Percentiles rank a stretch among this genome's conserved stretches.
These are phyloP conservation scores for Euborellia annulipes DNA, from an alignment of 1,140 invertebrate species.

Conservation along the genomic window DNA sequence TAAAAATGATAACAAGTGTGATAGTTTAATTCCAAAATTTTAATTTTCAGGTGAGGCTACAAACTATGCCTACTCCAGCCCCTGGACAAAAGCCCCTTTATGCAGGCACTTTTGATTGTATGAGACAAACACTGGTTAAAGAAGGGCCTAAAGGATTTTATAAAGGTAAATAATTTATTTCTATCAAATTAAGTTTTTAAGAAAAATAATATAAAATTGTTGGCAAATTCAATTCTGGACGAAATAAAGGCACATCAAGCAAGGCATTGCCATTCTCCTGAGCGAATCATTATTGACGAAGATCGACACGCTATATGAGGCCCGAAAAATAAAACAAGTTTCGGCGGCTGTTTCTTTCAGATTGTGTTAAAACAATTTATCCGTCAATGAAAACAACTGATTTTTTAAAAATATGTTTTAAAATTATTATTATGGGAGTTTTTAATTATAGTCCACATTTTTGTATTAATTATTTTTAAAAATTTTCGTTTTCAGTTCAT, in stretches of 20 bases:
- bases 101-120: constrained; percentile 83
- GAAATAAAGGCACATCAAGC: neutral
- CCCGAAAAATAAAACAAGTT: too few relatives aligned
- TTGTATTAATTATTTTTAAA: too few relatives aligned
- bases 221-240: neutral
- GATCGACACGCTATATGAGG: neutral
- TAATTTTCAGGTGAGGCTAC: constrained; percentile 24
- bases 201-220: neutral
- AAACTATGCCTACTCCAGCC: constrained; percentile 48
- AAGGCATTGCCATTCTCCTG: neutral
- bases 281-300: neutral
- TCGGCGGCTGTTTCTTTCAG: too few relatives aligned
- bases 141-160: constrained; percentile 77
- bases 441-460: too few relatives aligned
- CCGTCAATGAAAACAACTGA: too few relatives aligned
- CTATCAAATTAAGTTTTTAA: neutral
- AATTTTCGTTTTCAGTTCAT: too few relatives aligned
- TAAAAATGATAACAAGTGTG: too few relatives aligned
- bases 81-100: constrained; percentile 64
- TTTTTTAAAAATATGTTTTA: too few relatives aligned
- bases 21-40: too few relatives aligned
- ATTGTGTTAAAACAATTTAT: too few relatives aligned
- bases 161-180: constrained; percentile 42
- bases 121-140: constrained; percentile 73
- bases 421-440: too few relatives aligned